These are phyloP conservation scores for Phylloscopus trochilus DNA, from an alignment of 2,113 vertebrate species.

Conservation along the genomic window DNA sequence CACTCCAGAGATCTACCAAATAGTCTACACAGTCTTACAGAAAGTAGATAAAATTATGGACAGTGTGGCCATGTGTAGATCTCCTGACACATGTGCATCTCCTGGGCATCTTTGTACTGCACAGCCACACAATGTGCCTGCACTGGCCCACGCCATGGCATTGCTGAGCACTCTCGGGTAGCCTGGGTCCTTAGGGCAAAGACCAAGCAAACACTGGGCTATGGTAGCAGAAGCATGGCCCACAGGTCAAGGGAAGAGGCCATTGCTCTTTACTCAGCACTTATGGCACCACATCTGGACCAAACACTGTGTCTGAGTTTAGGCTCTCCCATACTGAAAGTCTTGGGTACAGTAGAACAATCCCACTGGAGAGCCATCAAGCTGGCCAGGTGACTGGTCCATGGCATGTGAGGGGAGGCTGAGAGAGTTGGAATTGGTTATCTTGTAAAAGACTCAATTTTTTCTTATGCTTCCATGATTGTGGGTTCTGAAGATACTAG, in stretches of 20 bases:
- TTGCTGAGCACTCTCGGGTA: neutral
- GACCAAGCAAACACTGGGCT: neutral
- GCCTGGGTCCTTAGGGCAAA: rapidly evolving
- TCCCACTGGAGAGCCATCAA: neutral
- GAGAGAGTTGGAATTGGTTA: neutral
- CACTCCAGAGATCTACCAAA: neutral
- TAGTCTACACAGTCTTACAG: neutral
- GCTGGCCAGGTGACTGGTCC: neutral
- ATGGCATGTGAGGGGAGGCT: rapidly evolving
- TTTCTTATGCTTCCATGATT: neutral
- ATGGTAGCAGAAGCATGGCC: neutral
- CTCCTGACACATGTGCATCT: neutral
- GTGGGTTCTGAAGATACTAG: neutral
- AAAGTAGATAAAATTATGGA: neutral
- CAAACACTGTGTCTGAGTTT: neutral
- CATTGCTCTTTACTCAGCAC: neutral
- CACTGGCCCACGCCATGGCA: rapidly evolving
- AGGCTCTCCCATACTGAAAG: neutral
- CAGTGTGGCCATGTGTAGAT: neutral
- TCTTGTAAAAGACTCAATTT: neutral
- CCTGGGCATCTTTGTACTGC: neutral
- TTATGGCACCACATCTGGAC: neutral
- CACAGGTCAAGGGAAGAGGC: neutral
- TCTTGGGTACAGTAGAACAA: neutral
- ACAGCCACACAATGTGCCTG: rapidly evolving